Base-by-base conservation (phyloP, 2,888 invertebrate species). In the Plebejus anna region DNA sequence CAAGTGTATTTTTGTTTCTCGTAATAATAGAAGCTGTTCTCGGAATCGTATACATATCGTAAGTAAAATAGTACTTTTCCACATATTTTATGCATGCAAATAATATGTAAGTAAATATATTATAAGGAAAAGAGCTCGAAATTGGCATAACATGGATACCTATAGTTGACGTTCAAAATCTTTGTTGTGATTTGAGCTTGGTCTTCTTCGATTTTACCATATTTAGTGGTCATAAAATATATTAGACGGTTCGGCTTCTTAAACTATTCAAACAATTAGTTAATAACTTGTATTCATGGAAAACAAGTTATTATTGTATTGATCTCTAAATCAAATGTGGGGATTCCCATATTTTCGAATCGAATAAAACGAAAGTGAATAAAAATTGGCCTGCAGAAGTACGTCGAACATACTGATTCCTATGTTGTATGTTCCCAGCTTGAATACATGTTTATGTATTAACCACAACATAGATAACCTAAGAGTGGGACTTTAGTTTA, bases 1-100 rank as follows among this genome's bases (percentile, higher is more conserved):
- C 59, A 73, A 77, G 79, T 79, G 77, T 80, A 78, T 79, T 75
- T 78, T 78, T 80, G 80, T 76, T 78, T 75, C 76, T 78, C 70
- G 75, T 66, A 77, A 76, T 75, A 77, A 77, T 75, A 79, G 77
- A 78, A 77, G 77, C 78, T 76, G 66, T 77, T 79, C 76, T 77
- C 71, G 36, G 42, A 70, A 73, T 75, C 76, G 75, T 70, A 78
- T 76, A 76, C 77, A 78, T 77, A 76, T 78, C 78, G 75, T 77
- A 70, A 79, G 77, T 72, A 72, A 51, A 51, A 42, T 72, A 72
- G 47, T 51, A 73, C 55, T 51, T 73, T 73, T 55, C 73, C 28
- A 28, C 32, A 28, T 16, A 73, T 73, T 55, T 73, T 55, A 73
- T 73, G 72, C 22, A 72, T 72, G 47, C 22, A 66, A 13, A 66